phyloP scores from a whole-genome alignment of 2,888 invertebrate genomes.

The Heliothis peltigera region DNA sequence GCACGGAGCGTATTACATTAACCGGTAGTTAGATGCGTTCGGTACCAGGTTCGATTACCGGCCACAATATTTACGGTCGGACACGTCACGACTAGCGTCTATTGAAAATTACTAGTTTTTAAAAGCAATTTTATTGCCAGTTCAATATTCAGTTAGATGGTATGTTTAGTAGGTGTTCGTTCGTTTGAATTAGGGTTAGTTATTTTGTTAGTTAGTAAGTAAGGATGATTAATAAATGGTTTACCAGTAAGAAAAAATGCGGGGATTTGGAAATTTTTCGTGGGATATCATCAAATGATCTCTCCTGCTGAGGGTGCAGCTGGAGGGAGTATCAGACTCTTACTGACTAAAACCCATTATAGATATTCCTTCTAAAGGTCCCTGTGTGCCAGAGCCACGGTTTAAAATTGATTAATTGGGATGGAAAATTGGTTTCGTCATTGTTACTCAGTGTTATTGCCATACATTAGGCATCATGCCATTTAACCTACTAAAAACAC shows the following conservation, averaged over 20 bases:
- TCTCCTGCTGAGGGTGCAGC: too few species aligned
- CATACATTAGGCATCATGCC: too few species aligned
- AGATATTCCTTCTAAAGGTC: too few species aligned
- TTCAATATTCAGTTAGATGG: slow-evolving; percentile 53
- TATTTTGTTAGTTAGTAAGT: neutral
- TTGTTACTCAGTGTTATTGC: too few species aligned
- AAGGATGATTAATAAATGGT: neutral
- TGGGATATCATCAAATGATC: too few species aligned
- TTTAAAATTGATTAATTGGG: too few species aligned
- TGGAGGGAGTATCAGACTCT: too few species aligned
- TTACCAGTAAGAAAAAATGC: too few species aligned
- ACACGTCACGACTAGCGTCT: slow-evolving; percentile 74
- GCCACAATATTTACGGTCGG: slow-evolving; percentile 72
- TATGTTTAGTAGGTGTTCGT: slow-evolving; percentile 23
- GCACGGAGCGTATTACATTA: slow-evolving; percentile 61
- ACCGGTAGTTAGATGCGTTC: slow-evolving; percentile 63
- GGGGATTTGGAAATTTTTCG: too few species aligned
- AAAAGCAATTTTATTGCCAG: slow-evolving; percentile 69
- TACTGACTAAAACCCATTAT: too few species aligned
- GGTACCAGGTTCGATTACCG: slow-evolving; percentile 74
- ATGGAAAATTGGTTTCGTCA: too few species aligned
- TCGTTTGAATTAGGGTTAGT: slow-evolving; percentile 20
- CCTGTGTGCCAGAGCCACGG: too few species aligned
- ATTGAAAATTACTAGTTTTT: slow-evolving; percentile 75
- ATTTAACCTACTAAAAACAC: neutral